Conservation (phyloP, 1,140 invertebrate genomes). For the Zaprionus lachaisei region DNA sequence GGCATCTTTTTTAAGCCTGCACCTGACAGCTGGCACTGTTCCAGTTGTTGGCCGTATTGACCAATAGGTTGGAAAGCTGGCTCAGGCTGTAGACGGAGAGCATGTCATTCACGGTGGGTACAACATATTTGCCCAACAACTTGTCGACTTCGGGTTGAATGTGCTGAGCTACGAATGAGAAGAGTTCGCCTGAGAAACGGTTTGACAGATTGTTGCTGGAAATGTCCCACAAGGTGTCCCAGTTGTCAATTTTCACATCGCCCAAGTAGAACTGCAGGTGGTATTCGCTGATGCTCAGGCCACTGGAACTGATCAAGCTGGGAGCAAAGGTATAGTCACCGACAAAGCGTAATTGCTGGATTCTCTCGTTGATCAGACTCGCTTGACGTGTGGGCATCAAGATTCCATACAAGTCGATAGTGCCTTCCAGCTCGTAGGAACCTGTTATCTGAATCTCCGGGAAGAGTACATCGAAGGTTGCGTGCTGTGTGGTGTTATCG, state of each 20-base stretch:
- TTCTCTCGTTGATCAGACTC: slow-evolving; percentile 54
- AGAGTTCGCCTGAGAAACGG: slow-evolving; percentile 1
- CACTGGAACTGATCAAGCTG: slow-evolving; percentile 36
- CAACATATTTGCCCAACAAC: slow-evolving; percentile 20
- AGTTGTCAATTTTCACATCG: slow-evolving; percentile 53
- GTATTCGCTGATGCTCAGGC: slow-evolving; percentile 51
- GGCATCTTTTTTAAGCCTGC: slow-evolving; percentile 5
- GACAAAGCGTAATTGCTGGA: slow-evolving; percentile 62
- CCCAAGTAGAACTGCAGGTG: slow-evolving; percentile 58
- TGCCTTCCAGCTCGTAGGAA: slow-evolving; percentile 44
- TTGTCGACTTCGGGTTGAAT: slow-evolving; percentile 49
- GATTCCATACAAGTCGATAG: not conserved
- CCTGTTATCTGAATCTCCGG: slow-evolving; percentile 58
- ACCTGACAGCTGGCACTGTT: slow-evolving; percentile 32
- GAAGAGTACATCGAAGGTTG: slow-evolving; percentile 56
- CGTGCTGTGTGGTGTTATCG: slow-evolving; percentile 39
- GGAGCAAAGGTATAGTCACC: slow-evolving; percentile 53
- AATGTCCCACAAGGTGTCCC: slow-evolving; percentile 65
- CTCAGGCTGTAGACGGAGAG: slow-evolving; percentile 46
- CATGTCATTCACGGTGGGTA: slow-evolving; percentile 45
- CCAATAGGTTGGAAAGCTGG: slow-evolving; percentile 47
- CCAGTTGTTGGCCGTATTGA: slow-evolving; percentile 19
- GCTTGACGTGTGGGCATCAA: slow-evolving; percentile 37
- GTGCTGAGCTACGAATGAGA: slow-evolving; percentile 31
- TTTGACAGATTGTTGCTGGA: slow-evolving; percentile 62